Evolutionary conservation across 2,797 vertebrate species (phyloP).

Genomic region (Coluber constrictor): DNA sequence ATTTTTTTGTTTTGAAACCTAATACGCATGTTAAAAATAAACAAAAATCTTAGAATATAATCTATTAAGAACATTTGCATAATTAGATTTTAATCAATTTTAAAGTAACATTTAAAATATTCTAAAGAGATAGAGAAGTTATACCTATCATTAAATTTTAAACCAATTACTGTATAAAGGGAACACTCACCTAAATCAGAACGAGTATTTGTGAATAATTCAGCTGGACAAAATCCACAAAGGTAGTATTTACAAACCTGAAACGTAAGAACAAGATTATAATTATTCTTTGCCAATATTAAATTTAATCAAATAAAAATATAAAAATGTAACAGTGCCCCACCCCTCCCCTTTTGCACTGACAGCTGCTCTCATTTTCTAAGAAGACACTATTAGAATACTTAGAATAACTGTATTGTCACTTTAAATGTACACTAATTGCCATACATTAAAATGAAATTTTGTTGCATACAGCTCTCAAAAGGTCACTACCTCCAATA

Average conservation of each 20-base stretch:
- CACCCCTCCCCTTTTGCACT: not conserved
- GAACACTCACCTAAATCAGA: slow-evolving; percentile 90
- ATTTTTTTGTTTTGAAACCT: not conserved
- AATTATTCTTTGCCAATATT: not conserved
- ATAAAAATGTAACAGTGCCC: not conserved
- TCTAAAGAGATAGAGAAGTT: not conserved
- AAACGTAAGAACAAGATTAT: not conserved
- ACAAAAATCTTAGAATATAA: not conserved
- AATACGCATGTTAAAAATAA: not conserved
- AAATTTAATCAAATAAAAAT: not conserved
- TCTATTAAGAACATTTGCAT: not conserved
- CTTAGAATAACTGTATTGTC: no score
- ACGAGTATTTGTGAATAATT: slow-evolving; percentile 97
- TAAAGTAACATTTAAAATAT: not conserved
- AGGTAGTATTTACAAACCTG: slow-evolving; percentile 98
- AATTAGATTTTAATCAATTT: not conserved
- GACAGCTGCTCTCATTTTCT: not conserved
- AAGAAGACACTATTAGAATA: not conserved
- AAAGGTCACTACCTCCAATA: no score
- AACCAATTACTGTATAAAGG: not conserved
- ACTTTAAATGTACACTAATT: no score
- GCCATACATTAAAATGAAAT: no score
- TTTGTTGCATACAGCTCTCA: no score
- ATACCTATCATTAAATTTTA: not conserved
- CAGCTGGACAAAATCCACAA: slow-evolving; percentile 97